Evolutionary conservation across 2,113 vertebrate genomes (phyloP), one percentile per base, ranked within the genome.

Genomic region (Charadrius vociferus): DNA sequence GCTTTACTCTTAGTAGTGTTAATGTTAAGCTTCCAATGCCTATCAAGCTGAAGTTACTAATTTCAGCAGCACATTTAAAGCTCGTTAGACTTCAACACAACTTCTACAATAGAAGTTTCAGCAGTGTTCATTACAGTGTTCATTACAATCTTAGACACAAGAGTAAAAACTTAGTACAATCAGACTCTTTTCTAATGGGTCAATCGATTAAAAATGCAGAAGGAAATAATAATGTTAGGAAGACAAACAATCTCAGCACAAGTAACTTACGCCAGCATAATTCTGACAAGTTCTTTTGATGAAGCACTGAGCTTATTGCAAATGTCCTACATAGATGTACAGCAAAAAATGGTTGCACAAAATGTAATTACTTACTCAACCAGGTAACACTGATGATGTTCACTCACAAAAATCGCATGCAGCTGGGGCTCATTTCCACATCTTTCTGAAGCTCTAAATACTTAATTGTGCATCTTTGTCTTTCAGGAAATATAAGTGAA

Each of bases 1-100:
- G 63, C 45, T 88, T 65, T 75, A 63, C 9, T 80, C 63, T 92
- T 93, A 93, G 52, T 93, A 96, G 65, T 66, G 85, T 86, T 80
- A 79, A 18, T 73, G 30, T 16, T 63, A 50, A 59, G 12, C 79
- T 89, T 88, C 81, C 56, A 87, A 56, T 50, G 68, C 65, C 55
- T 67, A 78, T 45, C 41, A 91, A 85, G 21, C 41, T 37, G 58
- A 53, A 93, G 53, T 81, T 34, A 81, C 55, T 86, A 61, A 65
- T 83, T 88, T 92, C 56, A 93, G 41, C 61, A 79, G 63, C 73
- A 62, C 59, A 36, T 79, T 73, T 94, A 93, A 96, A 97, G 82
- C 74, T 91, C 7, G 61, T 59, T 32, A 18, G 52, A 79, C 74
- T 72, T 63, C 81, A 67, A 79, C 9, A n/a, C 20, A n/a, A 88